A percentile compares a stretch with the other conserved stretches of the same genome.
Evolutionary conservation across 2,797 vertebrate genomes (phyloP).

Genomic region (Sebastes diploproa): DNA sequence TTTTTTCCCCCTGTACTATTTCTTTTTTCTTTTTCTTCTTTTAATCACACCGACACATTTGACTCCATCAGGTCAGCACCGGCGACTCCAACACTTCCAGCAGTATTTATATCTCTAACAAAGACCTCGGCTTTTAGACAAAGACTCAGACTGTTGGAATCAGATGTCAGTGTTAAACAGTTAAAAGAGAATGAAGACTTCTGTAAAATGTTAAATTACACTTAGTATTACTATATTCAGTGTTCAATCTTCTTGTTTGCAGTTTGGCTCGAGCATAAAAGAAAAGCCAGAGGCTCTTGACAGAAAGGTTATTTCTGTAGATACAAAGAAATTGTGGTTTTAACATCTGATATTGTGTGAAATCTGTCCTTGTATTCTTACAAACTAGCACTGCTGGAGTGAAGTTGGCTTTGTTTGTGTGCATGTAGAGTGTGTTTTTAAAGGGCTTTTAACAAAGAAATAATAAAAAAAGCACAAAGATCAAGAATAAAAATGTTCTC

Average conservation of each 20-base stretch:
- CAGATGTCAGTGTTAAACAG: background rate
- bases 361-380: background rate
- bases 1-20: no score
- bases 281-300: background rate
- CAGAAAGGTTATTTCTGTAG: background rate
- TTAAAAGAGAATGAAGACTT: background rate
- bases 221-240: background rate
- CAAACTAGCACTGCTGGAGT: background rate
- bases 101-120: background rate
- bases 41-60: background rate
- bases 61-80: background rate
- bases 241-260: background rate
- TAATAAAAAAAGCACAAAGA: background rate
- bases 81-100: background rate
- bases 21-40: background rate
- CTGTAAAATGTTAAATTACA: background rate
- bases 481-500: background rate
- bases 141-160: background rate
- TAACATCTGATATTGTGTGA: background rate
- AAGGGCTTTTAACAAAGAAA: background rate
- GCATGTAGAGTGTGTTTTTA: background rate
- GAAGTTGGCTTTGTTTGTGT: background rate
- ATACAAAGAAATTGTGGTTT: background rate
- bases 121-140: background rate
- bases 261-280: background rate